phyloP scores from a whole-genome alignment of 2,888 invertebrate genomes.

The Eudasyphora cyanicolor region DNA sequence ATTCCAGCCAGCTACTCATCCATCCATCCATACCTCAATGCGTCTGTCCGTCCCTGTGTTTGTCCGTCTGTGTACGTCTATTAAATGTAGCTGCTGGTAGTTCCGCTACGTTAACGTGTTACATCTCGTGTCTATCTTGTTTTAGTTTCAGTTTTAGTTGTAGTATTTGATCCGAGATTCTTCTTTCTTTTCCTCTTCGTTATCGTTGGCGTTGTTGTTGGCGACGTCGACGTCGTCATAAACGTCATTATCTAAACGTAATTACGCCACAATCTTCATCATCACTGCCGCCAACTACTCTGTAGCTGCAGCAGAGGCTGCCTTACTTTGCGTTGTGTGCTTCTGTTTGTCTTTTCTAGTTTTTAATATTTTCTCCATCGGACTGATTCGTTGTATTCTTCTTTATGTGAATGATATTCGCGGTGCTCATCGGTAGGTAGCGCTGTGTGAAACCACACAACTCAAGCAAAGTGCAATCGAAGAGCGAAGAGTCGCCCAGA shows the following conservation, averaged over 20 bases:
- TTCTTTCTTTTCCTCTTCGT: constrained; percentile 21
- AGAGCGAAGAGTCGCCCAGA: not conserved
- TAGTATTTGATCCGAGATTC: constrained; percentile 51
- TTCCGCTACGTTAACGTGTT: constrained; percentile 65
- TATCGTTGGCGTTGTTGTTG: not conserved
- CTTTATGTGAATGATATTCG: constrained; percentile 16
- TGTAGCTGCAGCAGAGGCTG: too few relatives aligned
- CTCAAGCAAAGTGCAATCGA: constrained; percentile 20
- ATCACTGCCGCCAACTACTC: too few relatives aligned
- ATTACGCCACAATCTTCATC: constrained; percentile 11
- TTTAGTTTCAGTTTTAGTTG: constrained; percentile 55
- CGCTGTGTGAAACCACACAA: not conserved
- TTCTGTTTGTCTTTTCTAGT: not conserved
- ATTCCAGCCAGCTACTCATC: not conserved
- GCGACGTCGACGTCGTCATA: not conserved
- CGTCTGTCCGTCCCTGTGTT: not conserved
- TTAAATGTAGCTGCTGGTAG: constrained; percentile 31
- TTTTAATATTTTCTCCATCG: not conserved
- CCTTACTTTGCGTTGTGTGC: not conserved
- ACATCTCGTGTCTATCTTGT: constrained; percentile 62
- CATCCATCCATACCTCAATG: not conserved
- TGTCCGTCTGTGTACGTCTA: not conserved
- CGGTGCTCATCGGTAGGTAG: not conserved
- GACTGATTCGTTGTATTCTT: not conserved
- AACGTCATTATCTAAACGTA: constrained; percentile 12